Conservation (phyloP, 2,113 vertebrate species). For the Melierax canorus region DNA sequence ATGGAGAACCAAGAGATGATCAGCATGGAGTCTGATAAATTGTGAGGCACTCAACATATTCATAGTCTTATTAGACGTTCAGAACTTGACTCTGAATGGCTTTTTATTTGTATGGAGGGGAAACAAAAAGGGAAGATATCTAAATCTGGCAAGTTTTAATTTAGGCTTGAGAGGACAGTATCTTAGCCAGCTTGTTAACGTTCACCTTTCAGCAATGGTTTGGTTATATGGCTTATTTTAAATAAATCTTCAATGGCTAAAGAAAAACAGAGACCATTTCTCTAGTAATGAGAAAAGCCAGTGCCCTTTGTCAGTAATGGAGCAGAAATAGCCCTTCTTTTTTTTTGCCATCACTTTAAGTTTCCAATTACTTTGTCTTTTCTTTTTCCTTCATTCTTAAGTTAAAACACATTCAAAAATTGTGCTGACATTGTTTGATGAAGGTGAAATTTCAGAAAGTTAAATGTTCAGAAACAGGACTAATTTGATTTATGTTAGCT, state of each 20-base stretch:
- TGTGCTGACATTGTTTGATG: not conserved
- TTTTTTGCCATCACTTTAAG: not conserved
- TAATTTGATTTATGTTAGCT: not conserved
- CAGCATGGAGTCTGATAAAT: not conserved
- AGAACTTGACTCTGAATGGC: not conserved
- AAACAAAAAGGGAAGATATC: not conserved
- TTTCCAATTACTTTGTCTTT: not conserved
- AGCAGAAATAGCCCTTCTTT: not conserved
- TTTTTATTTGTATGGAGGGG: not conserved
- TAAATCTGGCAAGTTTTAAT: not conserved
- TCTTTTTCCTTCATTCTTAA: not conserved
- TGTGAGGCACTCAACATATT: not conserved
- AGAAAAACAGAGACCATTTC: not conserved
- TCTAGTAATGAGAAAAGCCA: not conserved
- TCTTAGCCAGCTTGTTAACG: not conserved
- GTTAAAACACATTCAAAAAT: not conserved
- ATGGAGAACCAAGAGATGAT: not conserved
- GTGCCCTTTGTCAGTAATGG: not conserved
- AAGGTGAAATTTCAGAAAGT: not conserved
- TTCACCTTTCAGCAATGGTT: not conserved
- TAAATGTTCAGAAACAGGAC: not conserved
- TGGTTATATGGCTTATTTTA: not conserved
- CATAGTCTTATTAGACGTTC: not conserved
- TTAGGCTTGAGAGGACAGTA: not conserved
- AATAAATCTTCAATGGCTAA: not conserved